A percentile compares a stretch with the other conserved stretches of the same genome.
phyloP scores from a whole-genome alignment of 2,113 vertebrate genomes.

The Microtus pennsylvanicus region DNA sequence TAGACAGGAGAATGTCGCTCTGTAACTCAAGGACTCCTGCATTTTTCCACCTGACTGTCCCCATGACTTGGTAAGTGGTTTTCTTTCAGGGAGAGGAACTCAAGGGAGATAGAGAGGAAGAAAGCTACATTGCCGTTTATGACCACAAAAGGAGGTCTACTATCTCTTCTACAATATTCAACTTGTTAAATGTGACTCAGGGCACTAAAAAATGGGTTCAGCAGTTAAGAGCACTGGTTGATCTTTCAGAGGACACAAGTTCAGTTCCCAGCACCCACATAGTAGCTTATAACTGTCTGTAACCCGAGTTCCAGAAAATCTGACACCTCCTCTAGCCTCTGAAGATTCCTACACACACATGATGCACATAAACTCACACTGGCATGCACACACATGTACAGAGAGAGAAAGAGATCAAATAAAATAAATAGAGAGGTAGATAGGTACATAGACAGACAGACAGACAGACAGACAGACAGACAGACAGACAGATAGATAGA shows the following conservation, averaged over 20 bases:
- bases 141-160: neutral
- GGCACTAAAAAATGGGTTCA: neutral
- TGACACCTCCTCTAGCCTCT: neutral
- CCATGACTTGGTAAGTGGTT: neutral
- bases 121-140: neutral
- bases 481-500: too few relatives aligned
- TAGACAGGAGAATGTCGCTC: neutral
- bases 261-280: neutral
- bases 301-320: neutral
- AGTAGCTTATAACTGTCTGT: neutral
- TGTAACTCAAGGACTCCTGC: neutral
- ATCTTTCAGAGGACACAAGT: neutral
- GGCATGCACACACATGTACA: neutral
- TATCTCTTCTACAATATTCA: neutral
- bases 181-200: neutral
- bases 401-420: neutral
- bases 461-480: neutral
- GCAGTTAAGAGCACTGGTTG: neutral
- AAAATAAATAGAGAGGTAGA: neutral
- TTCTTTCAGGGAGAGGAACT: neutral
- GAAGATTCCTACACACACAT: neutral
- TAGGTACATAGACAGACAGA: neutral
- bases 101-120: neutral
- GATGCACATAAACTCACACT: neutral
- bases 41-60: neutral